Evolutionary conservation across 2,888 invertebrate genomes (phyloP).

Genomic region (Eupithecia subfuscata): DNA sequence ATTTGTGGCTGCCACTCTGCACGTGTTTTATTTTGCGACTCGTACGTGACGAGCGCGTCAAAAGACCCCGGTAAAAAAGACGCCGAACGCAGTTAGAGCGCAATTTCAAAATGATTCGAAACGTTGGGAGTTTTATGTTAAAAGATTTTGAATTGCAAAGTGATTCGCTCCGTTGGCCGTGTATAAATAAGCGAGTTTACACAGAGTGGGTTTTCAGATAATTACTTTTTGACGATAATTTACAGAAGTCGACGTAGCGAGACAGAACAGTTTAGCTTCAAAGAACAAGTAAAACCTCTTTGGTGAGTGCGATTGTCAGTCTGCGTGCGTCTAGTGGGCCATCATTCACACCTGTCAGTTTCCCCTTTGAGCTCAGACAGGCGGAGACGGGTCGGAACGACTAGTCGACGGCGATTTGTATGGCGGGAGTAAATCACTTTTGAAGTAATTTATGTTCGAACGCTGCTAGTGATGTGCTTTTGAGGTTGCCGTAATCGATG

Average conservation of each 20-base stretch:
- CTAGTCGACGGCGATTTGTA: conserved; percentile 76
- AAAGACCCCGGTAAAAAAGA: conserved; percentile 62
- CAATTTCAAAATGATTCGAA: conserved; percentile 53
- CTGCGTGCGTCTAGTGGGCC: conserved; percentile 62
- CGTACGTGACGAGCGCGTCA: conserved; percentile 76
- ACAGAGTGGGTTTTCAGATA: conserved; percentile 35
- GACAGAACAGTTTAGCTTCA: conserved; percentile 68
- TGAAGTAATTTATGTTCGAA: conserved; percentile 78
- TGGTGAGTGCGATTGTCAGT: conserved; percentile 71
- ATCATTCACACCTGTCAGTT: conserved; percentile 77
- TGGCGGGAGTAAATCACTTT: conserved; percentile 79
- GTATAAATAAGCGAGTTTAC: conserved; percentile 35
- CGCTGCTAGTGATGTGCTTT: conserved; percentile 63
- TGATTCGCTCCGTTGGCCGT: conserved; percentile 36
- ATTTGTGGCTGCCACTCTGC: conserved; percentile 79
- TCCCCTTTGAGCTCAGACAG: conserved; percentile 62
- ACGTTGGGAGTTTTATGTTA: conserved; percentile 50
- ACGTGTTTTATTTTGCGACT: conserved; percentile 80
- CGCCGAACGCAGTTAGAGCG: conserved; percentile 49
- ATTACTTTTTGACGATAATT: conserved; percentile 43
- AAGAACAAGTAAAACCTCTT: conserved; percentile 60
- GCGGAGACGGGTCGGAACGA: conserved; percentile 70
- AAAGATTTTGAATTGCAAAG: conserved; percentile 48
- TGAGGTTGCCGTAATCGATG: conserved; percentile 38
- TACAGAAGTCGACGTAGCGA: conserved; percentile 35